phyloP scores from a whole-genome alignment of 2,113 vertebrate species.

The Catharus bicknelli region DNA sequence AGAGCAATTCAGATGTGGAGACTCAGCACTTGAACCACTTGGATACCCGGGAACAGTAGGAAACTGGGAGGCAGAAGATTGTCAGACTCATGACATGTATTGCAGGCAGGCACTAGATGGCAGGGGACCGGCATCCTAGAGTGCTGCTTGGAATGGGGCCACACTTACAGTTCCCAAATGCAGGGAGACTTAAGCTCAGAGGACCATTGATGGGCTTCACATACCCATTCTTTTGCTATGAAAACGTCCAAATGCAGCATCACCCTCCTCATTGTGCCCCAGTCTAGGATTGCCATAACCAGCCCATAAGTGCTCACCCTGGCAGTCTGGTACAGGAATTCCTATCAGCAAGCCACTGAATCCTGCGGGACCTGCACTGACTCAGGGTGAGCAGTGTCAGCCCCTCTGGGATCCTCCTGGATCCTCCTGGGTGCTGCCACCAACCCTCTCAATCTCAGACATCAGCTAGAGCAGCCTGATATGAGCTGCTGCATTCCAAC shows the following conservation, averaged over 20 bases:
- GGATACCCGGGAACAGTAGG: slow-evolving; percentile 41
- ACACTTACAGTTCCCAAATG: slow-evolving; percentile 37
- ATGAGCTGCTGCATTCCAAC: background rate
- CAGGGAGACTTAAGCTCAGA: slow-evolving; percentile 33
- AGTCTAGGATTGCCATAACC: background rate
- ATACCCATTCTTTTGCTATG: background rate
- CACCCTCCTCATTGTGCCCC: background rate
- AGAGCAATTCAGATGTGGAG: background rate
- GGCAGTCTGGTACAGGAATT: background rate
- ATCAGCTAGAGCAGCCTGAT: background rate
- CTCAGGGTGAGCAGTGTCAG: background rate
- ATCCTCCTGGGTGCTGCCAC: background rate
- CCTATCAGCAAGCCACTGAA: background rate
- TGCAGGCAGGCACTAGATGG: slow-evolving; percentile 63
- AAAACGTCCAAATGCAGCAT: background rate
- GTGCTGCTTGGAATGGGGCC: slow-evolving; percentile 52
- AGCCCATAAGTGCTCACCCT: background rate
- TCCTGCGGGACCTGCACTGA: background rate
- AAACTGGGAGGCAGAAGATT: slow-evolving; percentile 56
- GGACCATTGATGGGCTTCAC: background rate
- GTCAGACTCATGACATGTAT: slow-evolving; percentile 60
- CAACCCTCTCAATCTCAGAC: background rate
- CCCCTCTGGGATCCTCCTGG: background rate
- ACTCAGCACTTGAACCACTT: slow-evolving; percentile 19
- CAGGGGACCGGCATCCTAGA: slow-evolving; percentile 59